Conservation (phyloP, 2,113 vertebrate genomes). For the Oryzias celebensis region DNA sequence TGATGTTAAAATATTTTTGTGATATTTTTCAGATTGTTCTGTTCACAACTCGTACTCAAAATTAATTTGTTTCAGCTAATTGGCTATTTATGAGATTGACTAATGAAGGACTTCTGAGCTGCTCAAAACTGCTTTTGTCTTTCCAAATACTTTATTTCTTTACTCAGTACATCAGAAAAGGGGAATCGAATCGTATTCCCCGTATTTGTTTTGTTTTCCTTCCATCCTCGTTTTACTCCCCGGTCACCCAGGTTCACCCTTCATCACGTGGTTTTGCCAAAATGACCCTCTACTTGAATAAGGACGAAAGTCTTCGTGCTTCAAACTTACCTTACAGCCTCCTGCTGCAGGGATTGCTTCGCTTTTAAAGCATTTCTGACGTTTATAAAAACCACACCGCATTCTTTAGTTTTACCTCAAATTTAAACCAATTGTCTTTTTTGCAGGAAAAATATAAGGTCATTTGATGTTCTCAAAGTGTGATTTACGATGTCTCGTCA, state of each 20-base stretch:
- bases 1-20: conserved; percentile 5
- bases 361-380: conserved; percentile 24
- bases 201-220: too few species aligned
- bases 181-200: too few species aligned
- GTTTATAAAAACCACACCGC: conserved; percentile 7
- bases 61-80: too few species aligned
- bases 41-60: too few species aligned
- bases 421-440: neutral
- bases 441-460: neutral
- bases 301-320: conserved; percentile 47
- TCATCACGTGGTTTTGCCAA: conserved; percentile 26
- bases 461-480: neutral
- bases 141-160: too few species aligned
- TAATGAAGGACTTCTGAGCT: too few species aligned
- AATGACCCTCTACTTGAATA: conserved; percentile 18
- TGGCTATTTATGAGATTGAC: too few species aligned
- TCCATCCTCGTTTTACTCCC: too few species aligned
- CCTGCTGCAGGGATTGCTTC: conserved; percentile 5
- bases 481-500: neutral
- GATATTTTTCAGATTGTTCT: conserved; percentile 2
- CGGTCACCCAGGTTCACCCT: neutral
- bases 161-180: too few species aligned
- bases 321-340: conserved; percentile 30
- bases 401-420: conserved; percentile 4
- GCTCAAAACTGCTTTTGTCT: too few species aligned